Base-by-base conservation (phyloP, 2,888 invertebrate species). In the Rutpela maculata region DNA sequence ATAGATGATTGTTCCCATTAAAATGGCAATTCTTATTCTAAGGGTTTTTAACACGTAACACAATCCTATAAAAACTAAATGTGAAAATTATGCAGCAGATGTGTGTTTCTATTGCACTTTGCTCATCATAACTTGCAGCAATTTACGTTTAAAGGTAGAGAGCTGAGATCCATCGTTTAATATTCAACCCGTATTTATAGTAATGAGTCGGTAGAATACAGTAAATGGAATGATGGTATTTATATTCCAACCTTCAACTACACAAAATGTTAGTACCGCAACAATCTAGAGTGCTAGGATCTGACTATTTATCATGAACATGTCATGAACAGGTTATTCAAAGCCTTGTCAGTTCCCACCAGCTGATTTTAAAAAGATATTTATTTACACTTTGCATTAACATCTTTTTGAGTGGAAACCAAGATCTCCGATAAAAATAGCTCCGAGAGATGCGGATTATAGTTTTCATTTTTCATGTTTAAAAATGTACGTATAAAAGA, bases 281-380 rank as follows among this genome's bases (percentile, higher is more conserved):
- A 35, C 38, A 50, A 59, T 70, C 15, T 70, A 43, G 26, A 35
- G 70, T 38, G 60, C 19, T 62, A 43, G 60, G 43, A 17, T 18
- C 55, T 19, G 22, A 70, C 70, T 77, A 81, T 81, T 80, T 80
- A 81, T 83, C 83, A 83, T 80, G 78, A 76, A 77, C 75, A 69
- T 81, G 83, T 81, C 83, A 81, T 65, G 70, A 78, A 63, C 81
- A 83, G 78, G 80, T 80, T 81, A 83, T 81, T 83, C 83, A 80
- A 79, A 83, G 80, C 81, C 76, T 79, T 81, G 80, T 83, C 81
- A 78, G 76, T 82, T 81, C 71, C 57, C 67, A 56, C 22, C 75
- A 70, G 65, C 50, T 57, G 63, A 65, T 63, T 78, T 77, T 35
- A 77, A 50, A 74, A 59, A 68, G 60, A 76, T 60, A 50, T 68